Conservation (phyloP, 2,113 vertebrate species). For the Sminthopsis crassicaudata region DNA sequence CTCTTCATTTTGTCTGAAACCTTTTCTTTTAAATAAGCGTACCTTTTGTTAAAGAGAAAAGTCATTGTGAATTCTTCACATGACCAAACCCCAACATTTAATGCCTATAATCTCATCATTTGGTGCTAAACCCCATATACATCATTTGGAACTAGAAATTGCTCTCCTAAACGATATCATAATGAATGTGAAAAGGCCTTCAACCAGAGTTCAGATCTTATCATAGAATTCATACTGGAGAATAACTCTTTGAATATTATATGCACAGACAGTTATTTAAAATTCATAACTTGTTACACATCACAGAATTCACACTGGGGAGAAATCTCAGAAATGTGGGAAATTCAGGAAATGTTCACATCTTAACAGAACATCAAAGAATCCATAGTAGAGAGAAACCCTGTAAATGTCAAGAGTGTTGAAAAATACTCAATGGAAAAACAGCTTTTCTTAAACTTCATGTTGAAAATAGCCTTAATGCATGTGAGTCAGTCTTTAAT, state of each 20-base stretch:
- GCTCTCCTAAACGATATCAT: no score
- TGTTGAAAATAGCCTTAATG: not conserved
- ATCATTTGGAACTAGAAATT: no score
- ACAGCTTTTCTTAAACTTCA: slow-evolving; percentile 39
- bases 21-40: no score
- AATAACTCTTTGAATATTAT: slow-evolving; percentile 59
- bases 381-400: slow-evolving; percentile 43
- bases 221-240: slow-evolving; percentile 36
- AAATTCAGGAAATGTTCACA: slow-evolving; percentile 41
- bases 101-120: no score
- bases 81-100: no score
- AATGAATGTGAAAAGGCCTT: slow-evolving; percentile 49
- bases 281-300: slow-evolving; percentile 63
- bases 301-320: slow-evolving; percentile 30
- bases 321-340: slow-evolving; percentile 48
- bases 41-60: no score
- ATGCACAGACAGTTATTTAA: slow-evolving; percentile 46
- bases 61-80: no score
- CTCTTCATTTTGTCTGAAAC: no score
- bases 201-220: not conserved
- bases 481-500: not conserved
- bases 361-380: slow-evolving; percentile 32
- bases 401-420: slow-evolving; percentile 24
- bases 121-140: no score
- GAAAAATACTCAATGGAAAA: slow-evolving; percentile 11